A percentile compares a stretch with the other conserved stretches of the same genome.
These are phyloP conservation scores for Myocastor coypus DNA, from an alignment of 2,113 vertebrate genomes.

Conservation along the genomic window DNA sequence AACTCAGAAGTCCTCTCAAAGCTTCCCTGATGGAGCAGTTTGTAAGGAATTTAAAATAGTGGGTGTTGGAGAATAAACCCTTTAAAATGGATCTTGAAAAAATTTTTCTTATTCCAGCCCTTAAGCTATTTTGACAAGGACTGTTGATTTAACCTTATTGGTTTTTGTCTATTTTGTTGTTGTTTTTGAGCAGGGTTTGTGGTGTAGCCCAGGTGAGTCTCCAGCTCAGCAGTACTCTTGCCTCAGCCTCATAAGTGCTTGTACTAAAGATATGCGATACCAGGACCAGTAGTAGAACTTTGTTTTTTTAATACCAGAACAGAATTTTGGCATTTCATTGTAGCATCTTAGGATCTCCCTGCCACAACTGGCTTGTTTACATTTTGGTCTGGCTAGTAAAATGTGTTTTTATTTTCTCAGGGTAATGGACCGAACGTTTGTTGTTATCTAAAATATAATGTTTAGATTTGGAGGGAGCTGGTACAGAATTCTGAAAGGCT, in stretches of 20 bases:
- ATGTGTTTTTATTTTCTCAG: constrained; percentile 51
- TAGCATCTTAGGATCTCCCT: constrained; percentile 31
- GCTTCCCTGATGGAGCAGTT: constrained; percentile 20
- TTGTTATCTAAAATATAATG: constrained; percentile 42
- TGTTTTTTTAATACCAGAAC: constrained; percentile 40
- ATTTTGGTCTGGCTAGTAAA: too few relatives aligned
- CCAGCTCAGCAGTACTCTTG: background rate
- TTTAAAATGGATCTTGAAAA: constrained; percentile 58
- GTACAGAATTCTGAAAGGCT: constrained; percentile 8
- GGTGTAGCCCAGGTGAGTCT: background rate
- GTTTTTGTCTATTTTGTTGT: background rate
- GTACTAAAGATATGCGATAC: background rate
- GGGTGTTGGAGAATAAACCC: background rate
- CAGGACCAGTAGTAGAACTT: background rate
- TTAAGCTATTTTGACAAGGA: constrained; percentile 19
- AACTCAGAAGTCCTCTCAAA: background rate
- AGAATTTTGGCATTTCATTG: constrained; percentile 50
- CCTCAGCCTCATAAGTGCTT: background rate
- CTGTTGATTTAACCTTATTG: constrained; percentile 20
- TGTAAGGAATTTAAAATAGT: constrained; percentile 54
- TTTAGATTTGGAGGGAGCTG: constrained; percentile 38
- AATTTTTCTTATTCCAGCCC: background rate
- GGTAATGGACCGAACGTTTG: constrained; percentile 37
- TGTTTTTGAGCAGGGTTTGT: background rate
- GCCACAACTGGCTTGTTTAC: constrained; percentile 3